Evolutionary conservation across 1,140 invertebrate species (phyloP).

Genomic region (Pteromalus puparum): DNA sequence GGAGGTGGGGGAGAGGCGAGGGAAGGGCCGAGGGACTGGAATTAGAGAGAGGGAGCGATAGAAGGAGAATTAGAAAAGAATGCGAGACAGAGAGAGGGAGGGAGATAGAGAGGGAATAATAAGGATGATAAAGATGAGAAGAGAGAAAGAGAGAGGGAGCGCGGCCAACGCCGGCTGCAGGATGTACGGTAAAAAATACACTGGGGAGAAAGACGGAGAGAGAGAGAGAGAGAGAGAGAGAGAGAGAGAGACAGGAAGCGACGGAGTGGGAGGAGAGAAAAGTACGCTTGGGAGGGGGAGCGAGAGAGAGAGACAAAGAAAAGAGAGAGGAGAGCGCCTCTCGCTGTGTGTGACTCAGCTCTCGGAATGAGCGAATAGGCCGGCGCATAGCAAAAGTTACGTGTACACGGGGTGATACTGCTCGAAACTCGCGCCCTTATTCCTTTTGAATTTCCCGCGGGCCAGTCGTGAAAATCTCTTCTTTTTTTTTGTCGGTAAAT

Average conservation of each 20-base stretch:
- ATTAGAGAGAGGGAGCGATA: slow-evolving; percentile 35
- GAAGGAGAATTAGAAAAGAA: slow-evolving; percentile 47
- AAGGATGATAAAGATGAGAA: slow-evolving; percentile 50
- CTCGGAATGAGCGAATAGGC: slow-evolving; percentile 64
- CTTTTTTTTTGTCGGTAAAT: not conserved
- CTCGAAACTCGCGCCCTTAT: not conserved
- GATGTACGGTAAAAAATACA: slow-evolving; percentile 38
- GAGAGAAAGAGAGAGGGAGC: slow-evolving; percentile 53
- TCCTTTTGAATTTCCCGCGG: not conserved
- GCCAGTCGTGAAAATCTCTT: slow-evolving; percentile 4
- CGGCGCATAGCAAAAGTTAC: slow-evolving; percentile 55
- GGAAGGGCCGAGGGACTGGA: slow-evolving; percentile 50
- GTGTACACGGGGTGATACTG: not conserved
- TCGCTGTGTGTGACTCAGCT: slow-evolving; percentile 63
- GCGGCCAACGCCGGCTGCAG: slow-evolving; percentile 1
- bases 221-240: slow-evolving; percentile 35
- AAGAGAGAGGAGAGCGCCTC: slow-evolving; percentile 30
- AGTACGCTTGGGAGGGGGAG: slow-evolving; percentile 37
- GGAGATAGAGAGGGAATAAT: slow-evolving; percentile 56
- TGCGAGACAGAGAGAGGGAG: slow-evolving; percentile 52
- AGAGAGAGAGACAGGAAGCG: slow-evolving; percentile 8
- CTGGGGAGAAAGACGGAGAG: slow-evolving; percentile 19
- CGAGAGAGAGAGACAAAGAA: slow-evolving; percentile 46
- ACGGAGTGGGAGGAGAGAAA: not conserved
- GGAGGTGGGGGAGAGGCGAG: slow-evolving; percentile 35